phyloP scores from a whole-genome alignment of 2,797 vertebrate species.

The Mergus octosetaceus region DNA sequence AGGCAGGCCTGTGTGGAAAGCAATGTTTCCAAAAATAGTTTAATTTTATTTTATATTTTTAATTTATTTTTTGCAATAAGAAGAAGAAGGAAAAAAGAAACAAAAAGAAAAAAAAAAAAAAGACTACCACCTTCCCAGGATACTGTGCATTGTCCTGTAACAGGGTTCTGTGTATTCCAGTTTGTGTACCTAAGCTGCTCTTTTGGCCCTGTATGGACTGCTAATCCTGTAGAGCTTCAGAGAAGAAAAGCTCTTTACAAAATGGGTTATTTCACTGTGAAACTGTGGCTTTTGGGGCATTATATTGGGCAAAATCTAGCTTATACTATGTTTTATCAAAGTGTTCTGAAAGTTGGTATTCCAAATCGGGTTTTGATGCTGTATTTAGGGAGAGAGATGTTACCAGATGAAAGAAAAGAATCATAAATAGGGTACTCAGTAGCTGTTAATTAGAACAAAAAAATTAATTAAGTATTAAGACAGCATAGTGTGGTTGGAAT shows the following conservation, averaged over 20 bases:
- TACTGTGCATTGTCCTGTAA: background rate
- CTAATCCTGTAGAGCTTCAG: background rate
- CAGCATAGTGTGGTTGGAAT: slow-evolving; percentile 20
- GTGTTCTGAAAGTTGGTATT: background rate
- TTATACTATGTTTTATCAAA: background rate
- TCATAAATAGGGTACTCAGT: background rate
- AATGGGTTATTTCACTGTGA: background rate
- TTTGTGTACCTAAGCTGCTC: background rate
- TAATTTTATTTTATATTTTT: background rate
- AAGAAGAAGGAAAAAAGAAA: too few species aligned
- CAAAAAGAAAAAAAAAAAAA: too few species aligned
- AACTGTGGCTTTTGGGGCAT: background rate
- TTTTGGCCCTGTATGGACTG: background rate
- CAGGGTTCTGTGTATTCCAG: background rate
- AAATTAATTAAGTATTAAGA: slow-evolving; percentile 56
- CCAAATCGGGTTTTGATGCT: background rate
- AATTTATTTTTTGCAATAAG: too few species aligned
- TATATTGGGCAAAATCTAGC: background rate
- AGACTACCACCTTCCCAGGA: too few species aligned
- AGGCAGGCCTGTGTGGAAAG: background rate
- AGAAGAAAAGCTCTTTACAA: background rate
- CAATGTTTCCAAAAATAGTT: background rate
- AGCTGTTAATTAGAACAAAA: slow-evolving; percentile 58
- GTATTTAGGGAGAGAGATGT: background rate
- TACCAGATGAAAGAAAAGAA: background rate